A percentile compares a stretch with the other conserved stretches of the same genome.
These are phyloP conservation scores for Clarias batrachus DNA, from an alignment of 2,113 vertebrate species.

Conservation along the genomic window DNA sequence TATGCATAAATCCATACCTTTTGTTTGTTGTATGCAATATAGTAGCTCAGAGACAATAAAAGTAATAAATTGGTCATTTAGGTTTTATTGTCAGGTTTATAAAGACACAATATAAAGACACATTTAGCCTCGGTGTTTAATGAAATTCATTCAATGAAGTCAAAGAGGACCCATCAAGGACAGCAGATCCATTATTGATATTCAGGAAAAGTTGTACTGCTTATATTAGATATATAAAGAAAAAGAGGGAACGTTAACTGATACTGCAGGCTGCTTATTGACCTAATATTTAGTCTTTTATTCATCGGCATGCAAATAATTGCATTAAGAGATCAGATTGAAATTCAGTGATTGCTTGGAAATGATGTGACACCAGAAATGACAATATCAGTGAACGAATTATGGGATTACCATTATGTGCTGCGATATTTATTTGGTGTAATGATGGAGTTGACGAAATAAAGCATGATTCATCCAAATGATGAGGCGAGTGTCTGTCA, in stretches of 20 bases:
- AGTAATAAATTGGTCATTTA: conserved; percentile 37
- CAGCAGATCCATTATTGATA: conserved; percentile 5
- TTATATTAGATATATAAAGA: neutral
- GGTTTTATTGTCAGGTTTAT: conserved; percentile 12
- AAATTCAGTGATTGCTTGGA: conserved; percentile 33
- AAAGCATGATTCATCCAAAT: conserved; percentile 26
- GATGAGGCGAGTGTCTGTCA: conserved; percentile 35
- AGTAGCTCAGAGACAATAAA: neutral
- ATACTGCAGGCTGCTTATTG: neutral
- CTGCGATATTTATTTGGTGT: conserved; percentile 19
- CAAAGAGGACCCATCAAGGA: conserved; percentile 16
- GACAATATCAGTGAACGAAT: conserved; percentile 15
- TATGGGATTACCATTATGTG: conserved; percentile 28
- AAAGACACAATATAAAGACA: conserved; percentile 40
- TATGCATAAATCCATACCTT: neutral
- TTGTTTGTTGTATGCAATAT: conserved; percentile 27
- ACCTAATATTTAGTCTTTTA: neutral
- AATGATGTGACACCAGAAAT: conserved; percentile 25
- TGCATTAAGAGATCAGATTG: conserved; percentile 19
- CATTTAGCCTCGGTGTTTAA: conserved; percentile 31
- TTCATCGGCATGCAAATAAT: neutral
- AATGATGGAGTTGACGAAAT: conserved; percentile 37
- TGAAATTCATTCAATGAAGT: conserved; percentile 36
- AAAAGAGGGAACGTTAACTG: neutral
- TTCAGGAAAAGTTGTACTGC: conserved; percentile 4